Percentiles rank a stretch among this genome's conserved stretches.
These are phyloP conservation scores for Monopterus albus DNA, from an alignment of 2,113 vertebrate genomes.

Conservation along the genomic window DNA sequence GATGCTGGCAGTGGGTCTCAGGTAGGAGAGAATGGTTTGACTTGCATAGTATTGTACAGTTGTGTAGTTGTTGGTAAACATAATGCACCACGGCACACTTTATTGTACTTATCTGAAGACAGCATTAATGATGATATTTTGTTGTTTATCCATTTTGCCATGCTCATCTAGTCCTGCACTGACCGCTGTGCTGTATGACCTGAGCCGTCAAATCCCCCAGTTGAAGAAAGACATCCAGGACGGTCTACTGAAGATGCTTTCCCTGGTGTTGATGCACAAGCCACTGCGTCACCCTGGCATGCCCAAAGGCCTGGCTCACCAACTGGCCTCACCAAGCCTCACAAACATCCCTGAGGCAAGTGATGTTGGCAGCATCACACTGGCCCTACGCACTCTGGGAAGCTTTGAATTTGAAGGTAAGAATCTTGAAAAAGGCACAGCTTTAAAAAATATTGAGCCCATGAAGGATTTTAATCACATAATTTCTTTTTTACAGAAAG, in stretches of 20 bases:
- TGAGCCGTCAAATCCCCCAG: slow-evolving; percentile 97
- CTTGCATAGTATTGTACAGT: neutral
- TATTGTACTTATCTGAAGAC: neutral
- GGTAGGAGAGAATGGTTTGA: slow-evolving; percentile 74
- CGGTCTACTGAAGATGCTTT: slow-evolving; percentile 97
- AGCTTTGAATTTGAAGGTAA: slow-evolving; percentile 99
- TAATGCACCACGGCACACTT: neutral
- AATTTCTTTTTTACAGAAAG: neutral
- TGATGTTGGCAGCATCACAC: slow-evolving; percentile 96
- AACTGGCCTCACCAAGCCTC: slow-evolving; percentile 95
- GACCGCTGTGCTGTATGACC: slow-evolving; percentile 95
- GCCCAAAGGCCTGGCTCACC: slow-evolving; percentile 96
- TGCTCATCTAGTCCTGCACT: slow-evolving; percentile 87
- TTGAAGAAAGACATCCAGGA: slow-evolving; percentile 99
- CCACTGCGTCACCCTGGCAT: slow-evolving; percentile 96
- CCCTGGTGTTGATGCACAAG: slow-evolving; percentile 97
- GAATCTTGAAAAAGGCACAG: neutral
- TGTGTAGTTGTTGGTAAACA: neutral
- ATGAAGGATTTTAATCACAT: no score
- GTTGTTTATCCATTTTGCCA: neutral
- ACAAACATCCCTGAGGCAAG: slow-evolving; percentile 95
- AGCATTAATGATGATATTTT: neutral
- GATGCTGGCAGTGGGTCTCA: slow-evolving; percentile 97
- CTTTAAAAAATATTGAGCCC: neutral
- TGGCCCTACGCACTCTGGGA: slow-evolving; percentile 94